Evolutionary conservation across 2,888 invertebrate species (phyloP).

Genomic region (Drosophila demipolita): DNA sequence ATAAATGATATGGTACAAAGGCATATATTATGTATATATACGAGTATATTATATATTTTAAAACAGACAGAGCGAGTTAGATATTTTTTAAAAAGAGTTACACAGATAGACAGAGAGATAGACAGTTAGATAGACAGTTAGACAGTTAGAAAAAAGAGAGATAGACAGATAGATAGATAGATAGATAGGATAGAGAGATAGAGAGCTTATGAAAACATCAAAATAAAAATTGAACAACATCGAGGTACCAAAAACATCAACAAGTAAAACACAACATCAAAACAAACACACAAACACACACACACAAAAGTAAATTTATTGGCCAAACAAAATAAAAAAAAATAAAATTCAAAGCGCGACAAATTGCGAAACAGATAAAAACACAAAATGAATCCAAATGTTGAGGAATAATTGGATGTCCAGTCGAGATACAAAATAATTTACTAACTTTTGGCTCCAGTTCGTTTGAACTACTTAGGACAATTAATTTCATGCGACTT

Average conservation of each 20-base stretch:
- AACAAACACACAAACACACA: slow-evolving; percentile 12
- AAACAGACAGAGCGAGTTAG: slow-evolving; percentile 68
- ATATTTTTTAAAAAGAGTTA: slow-evolving; percentile 53
- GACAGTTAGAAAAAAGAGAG: slow-evolving; percentile 36
- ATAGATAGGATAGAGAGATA: slow-evolving; percentile 33
- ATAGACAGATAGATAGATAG: slow-evolving; percentile 35
- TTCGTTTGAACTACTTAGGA: background rate
- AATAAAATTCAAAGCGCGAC: background rate
- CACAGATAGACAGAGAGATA: slow-evolving; percentile 57
- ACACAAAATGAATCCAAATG: background rate
- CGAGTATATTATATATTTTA: slow-evolving; percentile 61
- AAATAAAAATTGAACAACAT: slow-evolving; percentile 55
- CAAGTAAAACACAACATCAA: slow-evolving; percentile 48
- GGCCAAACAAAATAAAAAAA: background rate
- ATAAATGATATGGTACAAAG: slow-evolving; percentile 73
- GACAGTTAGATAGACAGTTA: slow-evolving; percentile 28
- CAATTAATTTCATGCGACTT: background rate
- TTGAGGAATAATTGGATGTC: background rate
- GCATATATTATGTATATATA: slow-evolving; percentile 77
- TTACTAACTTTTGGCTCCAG: background rate
- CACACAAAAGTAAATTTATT: slow-evolving; percentile 10
- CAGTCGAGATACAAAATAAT: background rate
- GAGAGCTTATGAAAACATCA: slow-evolving; percentile 27
- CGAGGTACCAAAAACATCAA: slow-evolving; percentile 58
- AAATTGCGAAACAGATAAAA: slow-evolving; percentile 2